Conservation (phyloP, 2,113 vertebrate species). For the Puntigrus tetrazona region DNA sequence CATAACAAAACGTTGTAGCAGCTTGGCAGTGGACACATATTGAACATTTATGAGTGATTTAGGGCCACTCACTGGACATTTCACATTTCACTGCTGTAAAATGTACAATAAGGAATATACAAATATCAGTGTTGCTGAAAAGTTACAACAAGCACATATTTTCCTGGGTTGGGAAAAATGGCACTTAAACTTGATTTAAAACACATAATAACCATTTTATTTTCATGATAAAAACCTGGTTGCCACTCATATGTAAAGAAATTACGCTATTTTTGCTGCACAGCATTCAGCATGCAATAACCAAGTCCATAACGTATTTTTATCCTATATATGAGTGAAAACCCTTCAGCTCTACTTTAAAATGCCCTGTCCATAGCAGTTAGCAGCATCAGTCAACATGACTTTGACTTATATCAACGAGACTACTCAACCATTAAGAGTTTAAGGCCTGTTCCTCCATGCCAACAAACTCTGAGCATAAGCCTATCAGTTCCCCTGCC, state of each 20-base stretch:
- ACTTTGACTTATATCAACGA: slow-evolving; percentile 1
- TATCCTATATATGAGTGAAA: background rate
- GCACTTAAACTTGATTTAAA: background rate
- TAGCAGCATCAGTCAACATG: slow-evolving; percentile 26
- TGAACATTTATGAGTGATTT: too few species aligned
- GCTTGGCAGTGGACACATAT: too few species aligned
- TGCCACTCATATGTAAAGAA: background rate
- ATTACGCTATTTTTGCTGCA: background rate
- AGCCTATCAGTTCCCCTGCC: slow-evolving; percentile 42
- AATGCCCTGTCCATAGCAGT: background rate
- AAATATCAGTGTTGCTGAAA: too few species aligned
- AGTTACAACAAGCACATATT: too few species aligned
- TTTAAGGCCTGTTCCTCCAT: slow-evolving; percentile 2
- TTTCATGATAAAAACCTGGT: background rate
- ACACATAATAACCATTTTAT: background rate
- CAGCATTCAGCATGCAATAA: background rate
- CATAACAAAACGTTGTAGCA: too few species aligned
- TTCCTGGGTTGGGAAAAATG: too few species aligned
- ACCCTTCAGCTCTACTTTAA: slow-evolving; percentile 4
- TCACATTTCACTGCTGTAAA: too few species aligned
- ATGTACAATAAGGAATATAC: too few species aligned
- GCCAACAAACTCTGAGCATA: slow-evolving; percentile 1
- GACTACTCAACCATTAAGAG: background rate
- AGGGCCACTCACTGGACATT: too few species aligned
- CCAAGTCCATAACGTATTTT: background rate